phyloP scores from a whole-genome alignment of 2,888 invertebrate genomes.

The Neuroscelio doddi region DNA sequence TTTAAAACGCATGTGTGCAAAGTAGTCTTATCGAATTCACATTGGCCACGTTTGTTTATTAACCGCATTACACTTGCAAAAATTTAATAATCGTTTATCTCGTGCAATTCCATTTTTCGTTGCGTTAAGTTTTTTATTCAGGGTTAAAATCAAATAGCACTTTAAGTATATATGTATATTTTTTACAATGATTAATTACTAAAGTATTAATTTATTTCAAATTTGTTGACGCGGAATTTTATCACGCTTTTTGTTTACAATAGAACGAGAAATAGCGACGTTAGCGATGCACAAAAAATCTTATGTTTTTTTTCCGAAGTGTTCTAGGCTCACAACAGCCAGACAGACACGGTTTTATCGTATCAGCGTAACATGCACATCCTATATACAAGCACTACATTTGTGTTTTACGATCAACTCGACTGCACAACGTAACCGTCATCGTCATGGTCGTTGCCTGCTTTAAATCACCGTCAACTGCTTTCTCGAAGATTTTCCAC shows the following conservation, averaged over 20 bases:
- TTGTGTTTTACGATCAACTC: conserved; percentile 24
- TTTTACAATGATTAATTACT: conserved; percentile 9
- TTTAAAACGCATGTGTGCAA: no score
- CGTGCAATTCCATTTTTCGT: no score
- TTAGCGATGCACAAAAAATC: conserved; percentile 23
- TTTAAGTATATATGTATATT: no score
- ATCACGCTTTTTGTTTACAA: conserved; percentile 24
- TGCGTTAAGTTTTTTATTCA: no score
- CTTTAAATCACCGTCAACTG: conserved; percentile 33
- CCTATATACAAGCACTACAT: conserved; percentile 8
- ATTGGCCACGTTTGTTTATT: no score
- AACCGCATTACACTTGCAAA: no score
- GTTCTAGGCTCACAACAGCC: conserved; percentile 9
- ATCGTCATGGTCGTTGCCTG: conserved; percentile 35
- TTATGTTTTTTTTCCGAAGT: conserved; percentile 5
- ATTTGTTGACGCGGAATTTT: conserved; percentile 8
- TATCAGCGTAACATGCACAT: background rate
- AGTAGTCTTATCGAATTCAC: no score
- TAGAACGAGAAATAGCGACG: conserved; percentile 13
- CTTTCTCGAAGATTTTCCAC: conserved; percentile 30
- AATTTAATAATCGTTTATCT: no score
- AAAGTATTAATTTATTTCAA: conserved; percentile 21
- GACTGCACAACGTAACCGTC: conserved; percentile 28
- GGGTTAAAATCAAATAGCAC: no score
- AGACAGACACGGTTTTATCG: conserved; percentile 1